Percentiles rank a stretch among this genome's conserved stretches.
Evolutionary conservation across 1,140 invertebrate species (phyloP).

Genomic region (Hylaeus volcanicus): DNA sequence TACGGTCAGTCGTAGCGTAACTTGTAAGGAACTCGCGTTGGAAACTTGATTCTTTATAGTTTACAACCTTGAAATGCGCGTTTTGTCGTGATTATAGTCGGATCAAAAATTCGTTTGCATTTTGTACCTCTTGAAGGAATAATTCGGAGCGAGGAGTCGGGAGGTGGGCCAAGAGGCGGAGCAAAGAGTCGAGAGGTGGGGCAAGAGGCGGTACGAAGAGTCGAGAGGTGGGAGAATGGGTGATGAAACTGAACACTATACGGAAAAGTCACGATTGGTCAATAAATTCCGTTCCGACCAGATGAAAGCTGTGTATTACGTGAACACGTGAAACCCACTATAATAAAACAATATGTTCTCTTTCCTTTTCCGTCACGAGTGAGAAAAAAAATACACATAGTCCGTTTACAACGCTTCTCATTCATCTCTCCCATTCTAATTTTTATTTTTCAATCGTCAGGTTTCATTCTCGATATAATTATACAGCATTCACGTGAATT

Average conservation of each 20-base stretch:
- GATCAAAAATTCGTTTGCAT: not conserved
- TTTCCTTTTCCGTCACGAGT: not conserved
- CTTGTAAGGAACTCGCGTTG: conserved; percentile 11
- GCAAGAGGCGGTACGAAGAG: too few relatives aligned
- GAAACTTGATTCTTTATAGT: not conserved
- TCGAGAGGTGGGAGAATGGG: too few relatives aligned
- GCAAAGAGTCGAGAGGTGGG: too few relatives aligned
- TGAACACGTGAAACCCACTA: not conserved
- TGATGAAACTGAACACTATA: too few relatives aligned
- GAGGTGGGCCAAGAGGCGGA: too few relatives aligned
- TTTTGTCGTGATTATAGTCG: not conserved
- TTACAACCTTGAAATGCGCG: not conserved
- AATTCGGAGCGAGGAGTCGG: too few relatives aligned
- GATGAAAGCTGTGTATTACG: not conserved
- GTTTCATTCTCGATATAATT: too few relatives aligned
- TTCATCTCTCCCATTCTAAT: not conserved
- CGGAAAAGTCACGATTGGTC: too few relatives aligned
- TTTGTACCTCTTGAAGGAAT: not conserved
- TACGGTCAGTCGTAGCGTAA: conserved; percentile 37
- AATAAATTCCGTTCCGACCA: not conserved
- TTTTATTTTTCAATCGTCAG: too few relatives aligned
- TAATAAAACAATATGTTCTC: not conserved
- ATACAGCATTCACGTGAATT: not conserved
- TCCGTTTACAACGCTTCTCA: not conserved
- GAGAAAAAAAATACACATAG: not conserved